These are phyloP conservation scores for Gobio gobio DNA, from an alignment of 2,113 vertebrate species.

Conservation along the genomic window DNA sequence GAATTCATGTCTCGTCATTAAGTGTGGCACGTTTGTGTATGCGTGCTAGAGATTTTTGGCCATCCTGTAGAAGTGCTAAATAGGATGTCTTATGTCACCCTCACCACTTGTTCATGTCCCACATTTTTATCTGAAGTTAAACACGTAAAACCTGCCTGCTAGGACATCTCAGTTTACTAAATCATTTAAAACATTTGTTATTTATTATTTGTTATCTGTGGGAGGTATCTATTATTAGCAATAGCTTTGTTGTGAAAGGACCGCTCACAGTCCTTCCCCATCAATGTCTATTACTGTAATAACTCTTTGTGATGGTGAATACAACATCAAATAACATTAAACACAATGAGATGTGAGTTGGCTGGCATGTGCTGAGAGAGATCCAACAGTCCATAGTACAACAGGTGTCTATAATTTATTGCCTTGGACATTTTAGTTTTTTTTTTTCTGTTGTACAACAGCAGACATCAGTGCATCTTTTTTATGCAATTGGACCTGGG, in stretches of 20 bases:
- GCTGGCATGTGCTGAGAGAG: slow-evolving; percentile 10
- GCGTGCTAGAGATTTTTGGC: slow-evolving; percentile 13
- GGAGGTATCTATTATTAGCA: slow-evolving; percentile 13
- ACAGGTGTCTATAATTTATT: not conserved
- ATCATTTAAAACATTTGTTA: too few relatives aligned
- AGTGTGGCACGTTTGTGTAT: not conserved
- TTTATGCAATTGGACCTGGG: not conserved
- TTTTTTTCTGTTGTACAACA: not conserved
- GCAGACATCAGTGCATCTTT: not conserved
- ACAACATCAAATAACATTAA: not conserved
- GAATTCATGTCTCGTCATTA: slow-evolving; percentile 35
- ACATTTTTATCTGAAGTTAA: not conserved
- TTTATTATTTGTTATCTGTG: not conserved
- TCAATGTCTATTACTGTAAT: not conserved
- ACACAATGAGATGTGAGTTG: not conserved
- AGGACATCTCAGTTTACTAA: not conserved
- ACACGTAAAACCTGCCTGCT: not conserved
- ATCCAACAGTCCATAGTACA: not conserved
- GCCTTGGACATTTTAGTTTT: not conserved
- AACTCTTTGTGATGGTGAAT: not conserved
- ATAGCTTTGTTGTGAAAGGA: not conserved
- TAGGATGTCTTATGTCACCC: not conserved
- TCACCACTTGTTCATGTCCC: not conserved
- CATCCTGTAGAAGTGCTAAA: slow-evolving; percentile 22
- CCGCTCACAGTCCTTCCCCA: not conserved